Base-by-base conservation (phyloP, 2,797 vertebrate genomes). In the Hapalemur alaotrensis region DNA sequence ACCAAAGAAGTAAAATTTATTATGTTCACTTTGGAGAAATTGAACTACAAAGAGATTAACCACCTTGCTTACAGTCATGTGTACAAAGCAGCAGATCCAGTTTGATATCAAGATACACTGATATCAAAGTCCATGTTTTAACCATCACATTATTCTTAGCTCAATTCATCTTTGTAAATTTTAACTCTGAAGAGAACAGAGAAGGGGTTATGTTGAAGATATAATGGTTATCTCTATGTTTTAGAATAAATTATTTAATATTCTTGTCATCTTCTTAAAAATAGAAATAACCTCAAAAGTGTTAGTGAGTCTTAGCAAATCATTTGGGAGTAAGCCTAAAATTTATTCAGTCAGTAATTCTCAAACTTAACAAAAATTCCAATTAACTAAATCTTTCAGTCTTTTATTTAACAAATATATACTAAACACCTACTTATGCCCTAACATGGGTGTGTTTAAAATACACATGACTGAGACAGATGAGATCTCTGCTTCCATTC, bases 211-310 rank as follows among this genome's bases (percentile, higher is more conserved):
- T 7, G 28, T 10, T 50, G 46, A 57, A 43, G 8, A 23, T n/a
- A 65, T 13, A 86, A 43, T 70, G 10, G 13, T 52, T 48, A 61
- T 30, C 11, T 67, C 22, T 73, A 7, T 54, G 67, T 48, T 89
- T 94, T 35, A 70, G 46, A 35, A 81, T 50, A 88, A 83, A 59
- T 78, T 12, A 57, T 92, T 63, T 89, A 61, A 89, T 10, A 88
- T 76, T 92, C n/a, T 57, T 30, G 10, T 82, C 35, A 72, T 65
- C 23, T 52, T 96, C 46, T 73, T 41, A 63, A 86, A 96, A 93
- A 65, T 72, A 32, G 43, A 93, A 92, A 88, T 38, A 78, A 76
- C 23, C 38, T 93, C 46, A 54, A 30, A 50, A 92, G 32, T 67
- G 38, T 38, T 78, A 61, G 15, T 5, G 30, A 30, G 23, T 59